Evolutionary conservation across 2,888 invertebrate genomes (phyloP), one percentile per base, ranked within the genome.

Genomic region (Acrocyrtus sp.): DNA sequence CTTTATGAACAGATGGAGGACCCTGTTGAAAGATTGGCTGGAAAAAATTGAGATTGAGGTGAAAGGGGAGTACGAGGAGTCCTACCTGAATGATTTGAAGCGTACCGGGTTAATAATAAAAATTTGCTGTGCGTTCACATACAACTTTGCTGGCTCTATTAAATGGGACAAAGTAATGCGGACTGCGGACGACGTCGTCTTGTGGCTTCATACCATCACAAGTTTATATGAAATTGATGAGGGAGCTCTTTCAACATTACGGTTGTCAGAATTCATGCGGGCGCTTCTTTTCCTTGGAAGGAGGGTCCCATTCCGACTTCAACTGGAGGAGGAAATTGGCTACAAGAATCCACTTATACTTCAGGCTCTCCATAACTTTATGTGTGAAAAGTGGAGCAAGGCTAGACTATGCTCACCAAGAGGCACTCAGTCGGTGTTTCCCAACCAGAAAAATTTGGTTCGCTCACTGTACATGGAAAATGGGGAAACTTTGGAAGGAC

Each of bases 131-230:
- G 39, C 63, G 2, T 19, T 63, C 0, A 43, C 61, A 15, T 61
- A 48, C 34, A 21, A 17, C 10, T 15, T 61, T 10, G 48, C 47
- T n/a, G 39, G 39, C 3, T 8, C 5, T 12, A 34, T 34, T 12
- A 5, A 34, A 8, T 34, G 34, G 34, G 12, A 5, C 5, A 34
- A 34, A 12, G 47, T 72, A 21, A 26, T 60, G 0, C 29, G 47
- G 6, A 48, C 27, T 10, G 12, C 39, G 8, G 60, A 66, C 45
- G 72, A 72, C 27, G 17, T 29, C 2, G 47, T 45, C 6, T 12
- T 29, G 17, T 72, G 66, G 65, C 48, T 72, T 15, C 47, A 60
- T 12, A 43, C 54, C 8, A 19, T 61, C 4, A 47, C 72, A 0
- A 47, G 34, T 22, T 48, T 72, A 1, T 43, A 66, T 19, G 51